Evolutionary conservation across 2,888 invertebrate genomes (phyloP).

Genomic region (Tipula helvola): DNA sequence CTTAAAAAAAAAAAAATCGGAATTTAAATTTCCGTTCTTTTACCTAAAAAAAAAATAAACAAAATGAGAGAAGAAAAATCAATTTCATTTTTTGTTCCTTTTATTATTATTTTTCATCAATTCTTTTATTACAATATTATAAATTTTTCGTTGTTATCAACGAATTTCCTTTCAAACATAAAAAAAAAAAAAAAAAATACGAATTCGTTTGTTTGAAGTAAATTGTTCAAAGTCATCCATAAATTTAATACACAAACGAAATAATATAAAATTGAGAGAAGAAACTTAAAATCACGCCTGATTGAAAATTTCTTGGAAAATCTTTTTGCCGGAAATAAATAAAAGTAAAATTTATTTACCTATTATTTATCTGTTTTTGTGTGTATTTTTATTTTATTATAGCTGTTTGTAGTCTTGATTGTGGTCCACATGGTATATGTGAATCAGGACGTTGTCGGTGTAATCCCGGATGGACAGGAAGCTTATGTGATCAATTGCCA

Average conservation of each 20-base stretch:
- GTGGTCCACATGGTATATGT: slow-evolving; percentile 89
- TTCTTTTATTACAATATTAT: neutral
- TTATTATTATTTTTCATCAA: neutral
- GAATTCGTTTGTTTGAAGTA: slow-evolving; percentile 7
- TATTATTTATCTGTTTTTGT: neutral
- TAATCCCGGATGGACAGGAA: slow-evolving; percentile 85
- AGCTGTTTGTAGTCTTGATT: slow-evolving; percentile 88
- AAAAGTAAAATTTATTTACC: neutral
- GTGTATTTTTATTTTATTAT: slow-evolving; percentile 15
- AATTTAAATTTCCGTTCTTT: slow-evolving; percentile 9
- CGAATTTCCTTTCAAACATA: slow-evolving; percentile 5
- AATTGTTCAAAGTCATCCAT: slow-evolving; percentile 9
- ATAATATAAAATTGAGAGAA: neutral
- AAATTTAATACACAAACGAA: neutral
- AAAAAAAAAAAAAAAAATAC: neutral
- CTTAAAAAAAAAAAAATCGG: neutral
- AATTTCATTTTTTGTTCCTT: neutral
- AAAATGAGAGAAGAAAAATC: neutral
- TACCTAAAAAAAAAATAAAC: neutral
- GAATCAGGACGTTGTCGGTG: slow-evolving; percentile 86
- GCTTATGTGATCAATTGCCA: slow-evolving; percentile 79
- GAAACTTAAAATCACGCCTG: neutral
- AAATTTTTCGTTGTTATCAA: neutral
- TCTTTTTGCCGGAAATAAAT: neutral
- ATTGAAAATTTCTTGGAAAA: slow-evolving; percentile 6